A percentile compares a stretch with the other conserved stretches of the same genome.
These are phyloP conservation scores for Microvelia longipes DNA, from an alignment of 1,140 invertebrate genomes.

Conservation along the genomic window DNA sequence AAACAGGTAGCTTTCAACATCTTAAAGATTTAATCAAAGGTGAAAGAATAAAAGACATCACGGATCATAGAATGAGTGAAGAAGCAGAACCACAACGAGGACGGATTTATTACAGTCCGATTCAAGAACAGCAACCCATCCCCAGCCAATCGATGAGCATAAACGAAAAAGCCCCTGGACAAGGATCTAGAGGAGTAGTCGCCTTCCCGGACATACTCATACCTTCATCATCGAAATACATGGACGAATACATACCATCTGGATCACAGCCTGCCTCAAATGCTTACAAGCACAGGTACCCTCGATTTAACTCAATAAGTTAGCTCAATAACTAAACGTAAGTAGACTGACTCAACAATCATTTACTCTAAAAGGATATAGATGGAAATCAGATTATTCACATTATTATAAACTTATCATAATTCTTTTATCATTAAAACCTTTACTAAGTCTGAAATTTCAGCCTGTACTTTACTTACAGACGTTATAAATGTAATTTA, in stretches of 20 bases:
- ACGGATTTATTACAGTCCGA: slow-evolving; percentile 28
- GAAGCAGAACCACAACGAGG: slow-evolving; percentile 39
- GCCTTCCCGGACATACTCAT: slow-evolving; percentile 12
- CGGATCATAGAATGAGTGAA: slow-evolving; percentile 42
- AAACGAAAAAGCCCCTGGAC: not conserved
- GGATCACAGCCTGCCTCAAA: not conserved
- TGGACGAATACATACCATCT: slow-evolving; percentile 8
- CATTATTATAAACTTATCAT: too few species aligned
- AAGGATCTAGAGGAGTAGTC: slow-evolving; percentile 6
- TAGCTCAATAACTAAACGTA: not conserved
- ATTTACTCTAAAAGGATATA: not conserved
- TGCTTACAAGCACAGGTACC: slow-evolving; percentile 10
- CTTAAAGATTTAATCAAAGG: slow-evolving; percentile 36
- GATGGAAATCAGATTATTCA: not conserved
- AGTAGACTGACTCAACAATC: not conserved
- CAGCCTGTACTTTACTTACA: too few species aligned
- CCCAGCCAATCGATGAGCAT: not conserved
- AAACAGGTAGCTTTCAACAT: slow-evolving; percentile 46
- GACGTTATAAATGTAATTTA: too few species aligned
- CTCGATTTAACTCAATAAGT: slow-evolving; percentile 6
- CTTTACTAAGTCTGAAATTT: too few species aligned
- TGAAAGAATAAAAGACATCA: slow-evolving; percentile 48
- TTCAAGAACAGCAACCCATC: slow-evolving; percentile 1
- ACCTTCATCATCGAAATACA: slow-evolving; percentile 10
- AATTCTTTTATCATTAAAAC: too few species aligned